Evolutionary conservation across 2,888 invertebrate species (phyloP).

Genomic region (Plagodis pulveraria): DNA sequence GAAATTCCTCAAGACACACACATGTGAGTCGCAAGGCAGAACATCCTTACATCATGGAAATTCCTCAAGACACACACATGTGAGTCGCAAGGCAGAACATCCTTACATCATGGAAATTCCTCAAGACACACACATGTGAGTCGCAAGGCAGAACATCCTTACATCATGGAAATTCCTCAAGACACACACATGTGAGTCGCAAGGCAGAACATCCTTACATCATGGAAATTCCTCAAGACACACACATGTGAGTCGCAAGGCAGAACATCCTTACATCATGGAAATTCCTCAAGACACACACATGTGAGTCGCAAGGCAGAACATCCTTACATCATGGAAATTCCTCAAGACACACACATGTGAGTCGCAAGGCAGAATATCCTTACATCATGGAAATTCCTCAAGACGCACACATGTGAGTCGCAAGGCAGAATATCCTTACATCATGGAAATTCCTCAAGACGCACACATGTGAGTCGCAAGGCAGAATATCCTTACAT

Average conservation of each 20-base stretch:
- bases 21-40: neutral
- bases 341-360: constrained; percentile 3
- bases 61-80: constrained; percentile 3
- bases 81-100: neutral
- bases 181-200: neutral
- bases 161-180: neutral
- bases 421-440: constrained; percentile 3
- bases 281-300: constrained; percentile 1
- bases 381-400: constrained; percentile 1
- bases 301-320: neutral
- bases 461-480: neutral
- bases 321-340: constrained; percentile 2
- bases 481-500: constrained; percentile 4
- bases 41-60: constrained; percentile 2
- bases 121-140: constrained; percentile 1
- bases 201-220: constrained; percentile 3
- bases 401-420: constrained; percentile 1
- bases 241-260: constrained; percentile 1
- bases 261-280: constrained; percentile 2
- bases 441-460: neutral
- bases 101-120: constrained; percentile 1
- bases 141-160: constrained; percentile 3
- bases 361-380: neutral
- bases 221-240: neutral
- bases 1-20: constrained; percentile 1